Base-by-base conservation (phyloP, 2,888 invertebrate genomes). In the Microplitis deprimator region DNA sequence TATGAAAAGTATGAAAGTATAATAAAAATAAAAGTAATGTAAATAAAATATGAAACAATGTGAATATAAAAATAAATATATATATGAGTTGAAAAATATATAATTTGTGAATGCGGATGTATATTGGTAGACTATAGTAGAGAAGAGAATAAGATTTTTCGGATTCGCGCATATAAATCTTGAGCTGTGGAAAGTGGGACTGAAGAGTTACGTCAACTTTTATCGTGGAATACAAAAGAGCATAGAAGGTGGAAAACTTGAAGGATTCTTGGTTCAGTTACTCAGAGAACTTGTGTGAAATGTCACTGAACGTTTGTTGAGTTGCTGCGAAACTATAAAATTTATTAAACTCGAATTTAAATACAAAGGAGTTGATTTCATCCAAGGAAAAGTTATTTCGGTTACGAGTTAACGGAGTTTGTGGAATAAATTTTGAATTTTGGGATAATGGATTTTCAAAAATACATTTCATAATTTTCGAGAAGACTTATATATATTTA, bases 161-260 rank as follows among this genome's bases (percentile, higher is more conserved):
- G n/a, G 13, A n/a, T 61, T 71, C 71, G 60, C 61, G 20, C 64
- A 72, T n/a, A 40, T 64, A 72, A 72, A 72, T 72, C 72, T 64
- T 64, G 38, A 64, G 62, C 29, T 41, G 41, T 20, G 13, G 61
- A 72, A 72, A 72, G 72, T 72, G 40, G 38, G 17, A 41, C 64
- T 64, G 72, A 39, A 40, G 41, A 62, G 72, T 72, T 64, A 64
- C 72, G 64, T 64, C 72, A 72, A 72, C 72, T 72, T 59, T 5
- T 13, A 8, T 40, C 13, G 16, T 7, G 20, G 64, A 65, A 65
- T 64, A 72, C 72, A 72, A 72, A 61, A 72, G 72, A 40, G 64
- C 62, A 65, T 20, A 10, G 10, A 50, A 13, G 8, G 13, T 13
- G 29, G 6, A 20, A 65, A 38, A 29, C 65, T 38, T 65, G 7